Base-by-base conservation (phyloP, 2,797 vertebrate species). In the Argyrosomus regius region DNA sequence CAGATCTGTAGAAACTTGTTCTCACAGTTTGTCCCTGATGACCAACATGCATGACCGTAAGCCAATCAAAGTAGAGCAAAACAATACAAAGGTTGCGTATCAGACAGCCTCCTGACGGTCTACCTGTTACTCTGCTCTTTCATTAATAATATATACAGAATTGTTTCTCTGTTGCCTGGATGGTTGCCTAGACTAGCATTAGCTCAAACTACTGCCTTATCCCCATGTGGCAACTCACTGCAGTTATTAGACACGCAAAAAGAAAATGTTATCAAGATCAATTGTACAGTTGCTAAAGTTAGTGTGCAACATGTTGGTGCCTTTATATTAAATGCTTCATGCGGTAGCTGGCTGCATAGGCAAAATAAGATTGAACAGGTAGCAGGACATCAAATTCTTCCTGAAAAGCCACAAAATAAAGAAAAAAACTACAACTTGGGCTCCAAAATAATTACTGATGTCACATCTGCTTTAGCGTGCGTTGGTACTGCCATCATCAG, bases 91-190 rank as follows among this genome's bases (percentile, higher is more conserved):
- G 41, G 39, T 28, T 67, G 22, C 45, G 12, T 63, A 11, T 57
- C 13, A 67, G 46, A 76, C 52, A 49, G 50, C 18, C 31, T 59
- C 26, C 24, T 59, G 61, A 77, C 75, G 54, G 60, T 71, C 60
- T 68, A 26, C 35, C 52, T 12, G 20, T 75, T 64, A 52, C 35
- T 35, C 8, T 28, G 62, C 56, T 59, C 49, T 58, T 4, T 75
- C 43, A 84, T 85, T 78, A 72, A 85, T 84, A 59, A 87, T 83
- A 75, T 61, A 86, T 64, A 50, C 46, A 63, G 53, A 35, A 79
- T 54, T 77, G 86, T 72, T 75, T 75, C 61, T 67, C 68, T 73
- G 81, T 89, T 89, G 85, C 87, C 76, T 78, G 59, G 80, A 76
- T 69, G 77, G 79, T 87, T 84, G 83, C 77, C 75, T 78, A 31